A percentile compares a stretch with the other conserved stretches of the same genome.
Evolutionary conservation across 1,140 invertebrate species (phyloP).

Genomic region (Drosophila serrata): DNA sequence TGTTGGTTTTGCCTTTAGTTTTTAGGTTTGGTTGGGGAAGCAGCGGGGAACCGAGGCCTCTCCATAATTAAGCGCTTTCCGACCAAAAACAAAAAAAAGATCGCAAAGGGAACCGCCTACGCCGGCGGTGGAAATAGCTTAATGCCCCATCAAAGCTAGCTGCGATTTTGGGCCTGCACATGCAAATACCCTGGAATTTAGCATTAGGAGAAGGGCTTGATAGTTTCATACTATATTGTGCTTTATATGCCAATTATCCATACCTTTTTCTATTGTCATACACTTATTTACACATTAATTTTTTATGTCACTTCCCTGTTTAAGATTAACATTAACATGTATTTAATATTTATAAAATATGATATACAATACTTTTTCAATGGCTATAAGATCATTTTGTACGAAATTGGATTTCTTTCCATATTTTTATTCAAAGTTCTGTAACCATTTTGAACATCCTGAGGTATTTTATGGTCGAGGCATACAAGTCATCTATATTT

Average conservation of each 20-base stretch:
- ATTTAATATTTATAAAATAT: background rate
- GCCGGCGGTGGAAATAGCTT: constrained; percentile 30
- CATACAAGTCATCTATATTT: background rate
- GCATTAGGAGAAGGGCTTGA: background rate
- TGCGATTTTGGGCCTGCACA: constrained; percentile 38
- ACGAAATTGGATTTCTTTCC: too few species aligned
- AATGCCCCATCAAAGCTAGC: constrained; percentile 42
- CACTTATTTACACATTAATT: background rate
- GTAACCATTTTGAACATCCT: background rate
- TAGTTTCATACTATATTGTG: background rate
- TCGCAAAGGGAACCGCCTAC: constrained; percentile 28
- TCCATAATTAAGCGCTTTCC: constrained; percentile 63
- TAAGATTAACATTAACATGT: background rate
- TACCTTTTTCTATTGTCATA: background rate
- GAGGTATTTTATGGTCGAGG: constrained; percentile 3
- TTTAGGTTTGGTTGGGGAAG: constrained; percentile 2
- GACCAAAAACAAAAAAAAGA: constrained; percentile 33
- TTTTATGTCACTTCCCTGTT: too few species aligned
- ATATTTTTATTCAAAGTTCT: background rate
- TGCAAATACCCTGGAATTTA: constrained; percentile 33
- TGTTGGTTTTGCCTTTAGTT: constrained; percentile 27
- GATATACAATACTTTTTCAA: too few species aligned
- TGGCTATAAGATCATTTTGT: background rate
- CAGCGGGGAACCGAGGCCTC: background rate
- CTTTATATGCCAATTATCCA: background rate